Evolutionary conservation across 2,888 invertebrate genomes (phyloP).

Genomic region (Lymantria monacha): DNA sequence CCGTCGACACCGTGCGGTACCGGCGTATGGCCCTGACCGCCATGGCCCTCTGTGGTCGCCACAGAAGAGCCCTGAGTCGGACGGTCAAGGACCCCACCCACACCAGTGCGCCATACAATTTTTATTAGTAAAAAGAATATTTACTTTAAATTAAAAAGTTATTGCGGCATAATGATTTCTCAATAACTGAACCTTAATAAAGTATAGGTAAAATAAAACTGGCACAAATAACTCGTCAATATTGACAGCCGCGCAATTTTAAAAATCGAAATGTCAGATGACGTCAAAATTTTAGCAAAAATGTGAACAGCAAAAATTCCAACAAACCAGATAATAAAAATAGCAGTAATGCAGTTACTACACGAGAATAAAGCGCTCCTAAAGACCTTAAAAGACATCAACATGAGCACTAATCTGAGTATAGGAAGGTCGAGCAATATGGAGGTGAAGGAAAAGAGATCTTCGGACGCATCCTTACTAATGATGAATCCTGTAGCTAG

Average conservation of each 20-base stretch:
- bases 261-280: constrained; percentile 55
- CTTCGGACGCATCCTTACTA: constrained; percentile 59
- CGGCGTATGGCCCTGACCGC: too few relatives aligned
- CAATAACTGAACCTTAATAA: too few relatives aligned
- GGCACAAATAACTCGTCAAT: neutral
- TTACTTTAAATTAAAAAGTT: too few relatives aligned
- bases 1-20: too few relatives aligned
- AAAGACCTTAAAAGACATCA: constrained; percentile 44
- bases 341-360: constrained; percentile 61
- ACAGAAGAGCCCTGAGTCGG: too few relatives aligned
- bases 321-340: constrained; percentile 21
- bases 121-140: too few relatives aligned
- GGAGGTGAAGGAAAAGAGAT: constrained; percentile 64
- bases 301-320: constrained; percentile 52
- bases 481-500: constrained; percentile 74
- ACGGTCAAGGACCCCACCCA: too few relatives aligned
- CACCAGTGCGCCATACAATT: too few relatives aligned
- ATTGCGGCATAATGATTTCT: too few relatives aligned
- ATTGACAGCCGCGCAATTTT: constrained; percentile 28
- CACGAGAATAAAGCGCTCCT: constrained; percentile 53
- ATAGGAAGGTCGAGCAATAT: constrained; percentile 43
- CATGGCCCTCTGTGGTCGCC: too few relatives aligned
- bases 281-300: constrained; percentile 60
- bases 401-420: constrained; percentile 41
- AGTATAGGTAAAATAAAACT: too few relatives aligned